Evolutionary conservation across 2,888 invertebrate genomes (phyloP), one percentile per base, ranked within the genome.

Genomic region (Tipula unca): DNA sequence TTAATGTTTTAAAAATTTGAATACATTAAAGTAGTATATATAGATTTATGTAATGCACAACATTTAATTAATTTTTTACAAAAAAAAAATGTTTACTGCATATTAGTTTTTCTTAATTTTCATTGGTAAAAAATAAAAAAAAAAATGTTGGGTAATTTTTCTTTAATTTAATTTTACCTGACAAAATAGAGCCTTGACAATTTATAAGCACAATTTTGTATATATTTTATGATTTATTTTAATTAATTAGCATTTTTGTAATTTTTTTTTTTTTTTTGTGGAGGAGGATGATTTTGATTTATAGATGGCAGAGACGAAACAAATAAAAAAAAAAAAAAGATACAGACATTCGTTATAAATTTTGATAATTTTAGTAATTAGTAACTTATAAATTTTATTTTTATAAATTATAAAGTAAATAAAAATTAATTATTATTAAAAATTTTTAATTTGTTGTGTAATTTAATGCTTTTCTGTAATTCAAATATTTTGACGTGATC

Each of bases 161-260:
- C 87, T 48, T 86, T 85, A 86, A 86, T 69, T 86, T 86, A 86
- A 87, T 87, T 88, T 91, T 91, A 91, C 91, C 91, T 91, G 91
- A 91, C 90, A 91, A 88, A 89, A 90, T 90, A 88, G 91, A 89
- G 90, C 91, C 91, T 91, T 89, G 89, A 88, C 88, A 88, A 86
- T 85, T 86, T 86, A 86, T 86, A 84, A 87, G 86, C 87, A 87
- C 86, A 87, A 85, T 86, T 83, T 32, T 29, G 29, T 32, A 32
- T 83, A 83, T 83, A 85, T 85, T 85, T 17, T 39, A 17, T 39
- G 17, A 13, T 25, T 35, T 29, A 32, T 84, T 84, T 32, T 84
- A 29, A 84, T 84, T 84, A 84, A 84, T 84, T 84, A 84, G 35
- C 35, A 17, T 35, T 36, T 84, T 84, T 14, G 8, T 32, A 32